Evolutionary conservation across 2,888 invertebrate species (phyloP).

Genomic region (Abscondita cerata): DNA sequence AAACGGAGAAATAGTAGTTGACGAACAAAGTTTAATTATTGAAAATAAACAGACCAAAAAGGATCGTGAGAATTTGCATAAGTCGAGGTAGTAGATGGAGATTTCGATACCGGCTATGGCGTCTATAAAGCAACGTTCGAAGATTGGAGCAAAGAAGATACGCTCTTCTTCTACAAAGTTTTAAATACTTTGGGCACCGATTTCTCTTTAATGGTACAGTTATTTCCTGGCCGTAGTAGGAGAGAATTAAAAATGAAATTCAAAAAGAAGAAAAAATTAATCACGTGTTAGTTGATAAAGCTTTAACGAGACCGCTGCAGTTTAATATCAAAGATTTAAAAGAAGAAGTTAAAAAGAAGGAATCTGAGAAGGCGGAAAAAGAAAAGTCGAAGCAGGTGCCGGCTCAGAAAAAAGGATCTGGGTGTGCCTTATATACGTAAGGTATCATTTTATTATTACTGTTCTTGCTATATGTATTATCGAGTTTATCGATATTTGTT

Average conservation of each 20-base stretch:
- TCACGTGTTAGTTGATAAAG: constrained; percentile 75
- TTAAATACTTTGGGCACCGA: constrained; percentile 91
- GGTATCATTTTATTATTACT: too few species aligned
- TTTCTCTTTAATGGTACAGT: constrained; percentile 85
- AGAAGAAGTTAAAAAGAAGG: constrained; percentile 59
- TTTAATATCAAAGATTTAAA: constrained; percentile 72
- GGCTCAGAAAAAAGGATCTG: neutral
- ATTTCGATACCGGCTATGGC: constrained; percentile 63
- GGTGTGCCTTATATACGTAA: neutral
- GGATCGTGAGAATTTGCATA: constrained; percentile 68
- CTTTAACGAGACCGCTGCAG: constrained; percentile 71
- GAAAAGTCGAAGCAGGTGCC: neutral
- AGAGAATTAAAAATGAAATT: constrained; percentile 90
- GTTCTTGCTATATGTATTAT: too few species aligned
- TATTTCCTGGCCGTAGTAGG: constrained; percentile 80
- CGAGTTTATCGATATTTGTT: too few species aligned
- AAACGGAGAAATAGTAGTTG: constrained; percentile 83
- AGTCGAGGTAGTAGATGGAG: constrained; percentile 72
- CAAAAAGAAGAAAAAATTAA: constrained; percentile 87
- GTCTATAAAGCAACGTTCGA: constrained; percentile 73
- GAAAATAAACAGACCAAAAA: constrained; percentile 73
- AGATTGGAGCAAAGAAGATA: constrained; percentile 81
- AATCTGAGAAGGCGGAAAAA: constrained; percentile 36
- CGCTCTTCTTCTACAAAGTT: constrained; percentile 90
- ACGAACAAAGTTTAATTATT: constrained; percentile 83